Conservation (phyloP, 1,140 invertebrate genomes). For the Neuroterus valhalla region DNA sequence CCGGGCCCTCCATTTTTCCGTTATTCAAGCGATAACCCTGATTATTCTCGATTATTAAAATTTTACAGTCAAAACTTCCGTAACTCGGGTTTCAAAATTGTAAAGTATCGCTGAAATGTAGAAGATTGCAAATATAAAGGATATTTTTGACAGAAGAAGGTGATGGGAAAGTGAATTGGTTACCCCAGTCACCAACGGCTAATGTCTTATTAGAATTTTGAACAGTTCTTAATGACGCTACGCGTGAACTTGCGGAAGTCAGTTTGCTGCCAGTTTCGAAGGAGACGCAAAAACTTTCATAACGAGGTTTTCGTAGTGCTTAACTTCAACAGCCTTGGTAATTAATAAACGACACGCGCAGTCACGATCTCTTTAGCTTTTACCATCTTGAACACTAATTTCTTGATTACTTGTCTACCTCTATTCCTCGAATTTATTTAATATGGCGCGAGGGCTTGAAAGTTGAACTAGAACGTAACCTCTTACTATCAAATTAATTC, state of each 20-base stretch:
- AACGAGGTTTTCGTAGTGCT: background rate
- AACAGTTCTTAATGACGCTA: background rate
- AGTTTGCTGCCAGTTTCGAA: background rate
- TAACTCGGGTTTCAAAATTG: too few species aligned
- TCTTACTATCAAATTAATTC: too few species aligned
- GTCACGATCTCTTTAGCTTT: background rate
- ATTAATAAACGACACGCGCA: constrained; percentile 33
- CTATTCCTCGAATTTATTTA: background rate
- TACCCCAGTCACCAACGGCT: background rate
- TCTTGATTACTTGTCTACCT: constrained; percentile 31
- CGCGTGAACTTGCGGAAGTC: constrained; percentile 4
- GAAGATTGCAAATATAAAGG: background rate
- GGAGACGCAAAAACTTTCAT: background rate
- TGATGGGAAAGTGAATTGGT: constrained; percentile 1
- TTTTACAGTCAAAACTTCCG: too few species aligned
- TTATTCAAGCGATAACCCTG: too few species aligned
- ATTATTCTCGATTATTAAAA: too few species aligned
- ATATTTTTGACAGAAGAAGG: background rate
- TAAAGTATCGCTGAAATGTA: too few species aligned
- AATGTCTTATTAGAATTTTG: constrained; percentile 22
- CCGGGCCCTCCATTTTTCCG: too few species aligned
- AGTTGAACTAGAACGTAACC: too few species aligned
- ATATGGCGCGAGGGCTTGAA: too few species aligned
- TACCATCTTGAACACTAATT: constrained; percentile 6
- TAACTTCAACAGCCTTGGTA: background rate